Conservation (phyloP, 2,888 invertebrate genomes). For the Caenorhabditis afra region DNA sequence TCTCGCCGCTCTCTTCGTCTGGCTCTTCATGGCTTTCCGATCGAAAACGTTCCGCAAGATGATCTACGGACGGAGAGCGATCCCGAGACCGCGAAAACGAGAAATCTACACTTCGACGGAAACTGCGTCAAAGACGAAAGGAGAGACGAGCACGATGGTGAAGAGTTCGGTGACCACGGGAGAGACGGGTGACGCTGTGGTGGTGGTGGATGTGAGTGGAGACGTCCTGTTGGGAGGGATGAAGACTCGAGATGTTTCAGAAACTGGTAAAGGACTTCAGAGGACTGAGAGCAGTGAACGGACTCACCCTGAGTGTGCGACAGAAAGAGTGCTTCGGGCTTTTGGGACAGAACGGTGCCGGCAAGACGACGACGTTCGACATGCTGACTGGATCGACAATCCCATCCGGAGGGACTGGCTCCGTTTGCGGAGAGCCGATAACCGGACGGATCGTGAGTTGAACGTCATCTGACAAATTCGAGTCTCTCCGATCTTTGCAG, state of each 20-base stretch:
- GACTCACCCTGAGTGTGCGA: slow-evolving; percentile 67
- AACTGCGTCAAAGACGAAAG: not conserved
- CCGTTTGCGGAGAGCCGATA: slow-evolving; percentile 65
- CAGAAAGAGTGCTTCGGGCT: slow-evolving; percentile 76
- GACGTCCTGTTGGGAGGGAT: not conserved
- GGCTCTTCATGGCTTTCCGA: slow-evolving; percentile 15
- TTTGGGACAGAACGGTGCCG: slow-evolving; percentile 73
- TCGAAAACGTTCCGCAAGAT: slow-evolving; percentile 2
- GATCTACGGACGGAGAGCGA: not conserved
- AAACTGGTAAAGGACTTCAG: slow-evolving; percentile 58
- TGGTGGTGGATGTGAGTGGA: not conserved
- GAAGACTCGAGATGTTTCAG: slow-evolving; percentile 10
- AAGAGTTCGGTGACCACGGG: not conserved
- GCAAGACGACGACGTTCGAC: slow-evolving; percentile 77
- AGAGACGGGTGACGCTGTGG: not conserved
- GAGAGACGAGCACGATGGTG: slow-evolving; percentile 3
- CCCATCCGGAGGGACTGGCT: slow-evolving; percentile 66
- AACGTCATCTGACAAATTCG: not conserved
- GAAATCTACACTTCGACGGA: not conserved
- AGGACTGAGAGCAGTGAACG: slow-evolving; percentile 64
- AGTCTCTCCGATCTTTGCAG: slow-evolving; percentile 27
- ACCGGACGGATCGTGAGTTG: slow-evolving; percentile 27
- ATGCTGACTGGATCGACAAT: slow-evolving; percentile 71
- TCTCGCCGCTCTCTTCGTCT: slow-evolving; percentile 28
- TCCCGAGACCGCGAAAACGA: not conserved